These are phyloP conservation scores for Seladonia tumulorum DNA, from an alignment of 2,888 invertebrate species.

Conservation along the genomic window DNA sequence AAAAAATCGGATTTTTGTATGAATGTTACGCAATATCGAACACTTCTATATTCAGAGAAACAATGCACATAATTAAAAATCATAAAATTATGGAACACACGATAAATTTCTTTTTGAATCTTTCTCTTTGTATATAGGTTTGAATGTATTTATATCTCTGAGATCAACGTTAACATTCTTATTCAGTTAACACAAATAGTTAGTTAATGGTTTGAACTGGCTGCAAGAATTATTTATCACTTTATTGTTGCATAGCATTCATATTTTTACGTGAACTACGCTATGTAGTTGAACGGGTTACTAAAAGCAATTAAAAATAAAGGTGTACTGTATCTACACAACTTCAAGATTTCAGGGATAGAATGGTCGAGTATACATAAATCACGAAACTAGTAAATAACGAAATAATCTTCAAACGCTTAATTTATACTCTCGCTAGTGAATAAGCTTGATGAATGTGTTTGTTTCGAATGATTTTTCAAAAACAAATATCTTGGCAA, in stretches of 20 bases:
- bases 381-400: constrained; percentile 1
- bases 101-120: not conserved
- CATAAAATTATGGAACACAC: not conserved
- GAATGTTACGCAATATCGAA: not conserved
- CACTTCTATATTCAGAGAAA: not conserved
- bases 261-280: not conserved
- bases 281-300: not conserved
- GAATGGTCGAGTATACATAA: not conserved
- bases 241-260: not conserved
- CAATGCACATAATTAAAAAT: not conserved
- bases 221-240: not conserved
- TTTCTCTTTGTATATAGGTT: too few species aligned
- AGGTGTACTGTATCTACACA: not conserved
- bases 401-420: not conserved
- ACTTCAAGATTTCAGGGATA: not conserved
- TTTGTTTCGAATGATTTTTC: not conserved
- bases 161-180: too few species aligned
- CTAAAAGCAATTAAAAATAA: not conserved
- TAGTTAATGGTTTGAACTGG: not conserved
- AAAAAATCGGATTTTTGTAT: not conserved
- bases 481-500: constrained; percentile 4
- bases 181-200: not conserved
- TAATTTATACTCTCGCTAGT: not conserved
- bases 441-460: constrained; percentile 22
- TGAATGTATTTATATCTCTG: too few species aligned